Percentiles rank a stretch among this genome's conserved stretches.
Evolutionary conservation across 1,140 invertebrate genomes (phyloP).

Genomic region (Gerris buenoi): DNA sequence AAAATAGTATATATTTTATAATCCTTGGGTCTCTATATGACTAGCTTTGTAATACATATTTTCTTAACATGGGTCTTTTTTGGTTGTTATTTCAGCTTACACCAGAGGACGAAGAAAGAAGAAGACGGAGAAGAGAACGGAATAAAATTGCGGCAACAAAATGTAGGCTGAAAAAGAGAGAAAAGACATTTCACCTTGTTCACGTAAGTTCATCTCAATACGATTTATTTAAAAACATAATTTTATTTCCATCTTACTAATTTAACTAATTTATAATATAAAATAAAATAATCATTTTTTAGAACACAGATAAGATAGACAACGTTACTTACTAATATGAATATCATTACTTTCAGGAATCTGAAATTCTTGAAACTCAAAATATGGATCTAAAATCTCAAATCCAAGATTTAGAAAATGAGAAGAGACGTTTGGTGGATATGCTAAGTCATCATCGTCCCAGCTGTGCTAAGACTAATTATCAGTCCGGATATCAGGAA

Average conservation of each 20-base stretch:
- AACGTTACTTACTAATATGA: too few relatives aligned
- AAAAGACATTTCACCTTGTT: conserved; percentile 70
- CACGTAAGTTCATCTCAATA: conserved; percentile 31
- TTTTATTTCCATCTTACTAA: too few relatives aligned
- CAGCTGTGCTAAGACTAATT: conserved; percentile 40
- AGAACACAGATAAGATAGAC: too few relatives aligned
- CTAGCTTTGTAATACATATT: too few relatives aligned
- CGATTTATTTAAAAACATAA: too few relatives aligned
- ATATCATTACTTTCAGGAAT: conserved; percentile 49
- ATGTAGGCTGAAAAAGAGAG: conserved; percentile 83
- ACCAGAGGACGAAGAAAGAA: conserved; percentile 76
- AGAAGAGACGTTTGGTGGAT: conserved; percentile 52
- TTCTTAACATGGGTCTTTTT: too few relatives aligned
- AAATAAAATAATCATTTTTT: too few relatives aligned
- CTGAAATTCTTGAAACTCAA: conserved; percentile 68
- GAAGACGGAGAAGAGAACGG: conserved; percentile 64
- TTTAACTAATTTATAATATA: too few relatives aligned
- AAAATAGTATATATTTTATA: too few relatives aligned
- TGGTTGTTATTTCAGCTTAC: conserved; percentile 61
- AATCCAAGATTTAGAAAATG: conserved; percentile 56
- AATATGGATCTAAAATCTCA: conserved; percentile 71
- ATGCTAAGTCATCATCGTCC: conserved; percentile 55
- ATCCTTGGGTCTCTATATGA: too few relatives aligned
- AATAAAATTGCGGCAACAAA: conserved; percentile 93
- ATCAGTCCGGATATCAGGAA: background rate